phyloP scores from a whole-genome alignment of 2,888 invertebrate genomes.

The Temnothorax rugatulus region DNA sequence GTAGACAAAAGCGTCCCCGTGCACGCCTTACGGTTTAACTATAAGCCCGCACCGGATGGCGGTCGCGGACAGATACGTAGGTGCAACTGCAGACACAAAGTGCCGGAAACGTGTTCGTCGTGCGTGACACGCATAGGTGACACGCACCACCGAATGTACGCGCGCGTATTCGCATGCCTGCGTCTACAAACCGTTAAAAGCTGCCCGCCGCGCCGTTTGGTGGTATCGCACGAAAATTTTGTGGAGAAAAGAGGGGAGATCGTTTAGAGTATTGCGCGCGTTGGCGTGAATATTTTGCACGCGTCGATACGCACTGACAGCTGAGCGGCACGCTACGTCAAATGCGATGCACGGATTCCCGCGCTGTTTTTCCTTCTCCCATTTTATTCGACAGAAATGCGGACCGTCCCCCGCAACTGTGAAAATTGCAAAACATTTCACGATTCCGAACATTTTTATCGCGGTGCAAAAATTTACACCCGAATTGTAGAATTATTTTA shows the following conservation, averaged over 20 bases:
- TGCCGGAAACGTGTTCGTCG: constrained; percentile 76
- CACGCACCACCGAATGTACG: constrained; percentile 61
- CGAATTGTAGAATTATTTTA: constrained; percentile 33
- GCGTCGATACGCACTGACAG: constrained; percentile 46
- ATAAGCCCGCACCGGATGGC: constrained; percentile 61
- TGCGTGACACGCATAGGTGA: constrained; percentile 76
- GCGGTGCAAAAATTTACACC: constrained; percentile 38
- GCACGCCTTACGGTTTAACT: constrained; percentile 57
- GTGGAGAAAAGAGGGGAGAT: background rate
- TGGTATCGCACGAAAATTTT: constrained; percentile 23
- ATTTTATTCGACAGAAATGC: background rate
- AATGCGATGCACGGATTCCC: constrained; percentile 19
- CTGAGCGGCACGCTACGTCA: constrained; percentile 28
- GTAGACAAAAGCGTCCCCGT: constrained; percentile 28
- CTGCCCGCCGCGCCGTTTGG: constrained; percentile 12
- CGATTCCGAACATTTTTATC: constrained; percentile 3
- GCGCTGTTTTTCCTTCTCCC: background rate
- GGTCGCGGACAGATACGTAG: constrained; percentile 61
- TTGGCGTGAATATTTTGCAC: constrained; percentile 31
- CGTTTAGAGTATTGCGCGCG: background rate
- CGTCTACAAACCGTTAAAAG: constrained; percentile 70
- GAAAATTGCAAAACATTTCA: constrained; percentile 36
- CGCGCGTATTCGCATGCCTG: constrained; percentile 56
- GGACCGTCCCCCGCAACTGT: background rate
- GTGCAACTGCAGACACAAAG: constrained; percentile 69